Evolutionary conservation across 2,113 vertebrate genomes (phyloP).

Genomic region (Spermophilus dauricus): DNA sequence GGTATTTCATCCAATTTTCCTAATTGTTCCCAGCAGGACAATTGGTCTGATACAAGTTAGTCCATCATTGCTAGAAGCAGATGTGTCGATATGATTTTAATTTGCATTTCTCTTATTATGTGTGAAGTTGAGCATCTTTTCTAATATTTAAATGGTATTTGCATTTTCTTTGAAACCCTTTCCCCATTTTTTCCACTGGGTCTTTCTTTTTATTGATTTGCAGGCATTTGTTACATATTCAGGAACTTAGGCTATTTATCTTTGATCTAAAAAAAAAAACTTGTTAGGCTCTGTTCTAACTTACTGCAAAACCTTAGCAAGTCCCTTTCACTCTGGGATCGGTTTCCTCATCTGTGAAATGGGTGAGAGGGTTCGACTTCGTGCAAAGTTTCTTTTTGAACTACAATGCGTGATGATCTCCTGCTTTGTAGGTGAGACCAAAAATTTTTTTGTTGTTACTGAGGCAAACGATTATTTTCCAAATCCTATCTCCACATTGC

Average conservation of each 20-base stretch:
- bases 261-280: background rate
- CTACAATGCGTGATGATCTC: background rate
- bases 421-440: background rate
- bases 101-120: slow-evolving; percentile 63
- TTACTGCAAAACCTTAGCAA: background rate
- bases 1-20: slow-evolving; percentile 41
- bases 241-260: background rate
- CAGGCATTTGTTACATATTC: slow-evolving; percentile 13
- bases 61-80: slow-evolving; percentile 64
- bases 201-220: slow-evolving; percentile 48
- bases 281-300: background rate
- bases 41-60: slow-evolving; percentile 46
- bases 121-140: slow-evolving; percentile 60
- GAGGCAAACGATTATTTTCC: background rate
- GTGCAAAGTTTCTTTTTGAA: background rate
- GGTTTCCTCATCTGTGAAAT: slow-evolving; percentile 29
- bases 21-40: slow-evolving; percentile 68
- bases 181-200: background rate
- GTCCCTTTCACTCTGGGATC: background rate
- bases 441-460: background rate
- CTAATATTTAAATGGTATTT: slow-evolving; percentile 58
- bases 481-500: background rate
- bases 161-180: slow-evolving; percentile 61
- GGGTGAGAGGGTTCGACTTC: background rate
- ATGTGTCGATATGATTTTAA: slow-evolving; percentile 70